Percentiles rank a stretch among this genome's conserved stretches.
These are phyloP conservation scores for Quadroppia sp. DNA, from an alignment of 2,888 invertebrate species.

Conservation along the genomic window DNA sequence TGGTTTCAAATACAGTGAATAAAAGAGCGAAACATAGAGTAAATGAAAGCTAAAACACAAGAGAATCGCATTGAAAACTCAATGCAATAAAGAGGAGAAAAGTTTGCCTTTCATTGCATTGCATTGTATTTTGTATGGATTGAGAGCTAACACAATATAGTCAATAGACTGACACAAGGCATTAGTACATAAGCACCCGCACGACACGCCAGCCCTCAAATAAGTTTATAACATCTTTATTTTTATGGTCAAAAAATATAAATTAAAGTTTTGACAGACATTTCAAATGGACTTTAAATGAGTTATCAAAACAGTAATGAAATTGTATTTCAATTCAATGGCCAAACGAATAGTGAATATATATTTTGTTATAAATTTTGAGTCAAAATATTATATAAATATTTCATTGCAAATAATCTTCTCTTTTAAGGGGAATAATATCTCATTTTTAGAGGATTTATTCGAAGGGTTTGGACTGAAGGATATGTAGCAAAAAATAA, in stretches of 20 bases:
- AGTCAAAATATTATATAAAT: too few species aligned
- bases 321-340: not conserved
- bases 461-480: not conserved
- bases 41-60: too few species aligned
- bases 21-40: too few species aligned
- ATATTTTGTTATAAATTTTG: too few species aligned
- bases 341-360: too few species aligned
- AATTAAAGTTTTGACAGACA: not conserved
- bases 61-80: too few species aligned
- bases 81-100: too few species aligned
- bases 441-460: not conserved
- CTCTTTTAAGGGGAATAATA: not conserved
- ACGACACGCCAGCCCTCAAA: not conserved
- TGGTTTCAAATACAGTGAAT: too few species aligned
- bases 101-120: too few species aligned
- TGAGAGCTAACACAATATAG: constrained; percentile 4
- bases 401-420: too few species aligned
- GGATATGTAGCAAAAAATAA: not conserved
- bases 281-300: not conserved
- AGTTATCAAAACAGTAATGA: not conserved
- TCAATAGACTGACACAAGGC: not conserved
- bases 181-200: not conserved
- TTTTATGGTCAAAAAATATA: not conserved
- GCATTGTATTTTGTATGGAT: too few species aligned
- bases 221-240: not conserved